These are phyloP conservation scores for Otolemur crassicaudatus DNA, from an alignment of 2,797 vertebrate species.

Conservation along the genomic window DNA sequence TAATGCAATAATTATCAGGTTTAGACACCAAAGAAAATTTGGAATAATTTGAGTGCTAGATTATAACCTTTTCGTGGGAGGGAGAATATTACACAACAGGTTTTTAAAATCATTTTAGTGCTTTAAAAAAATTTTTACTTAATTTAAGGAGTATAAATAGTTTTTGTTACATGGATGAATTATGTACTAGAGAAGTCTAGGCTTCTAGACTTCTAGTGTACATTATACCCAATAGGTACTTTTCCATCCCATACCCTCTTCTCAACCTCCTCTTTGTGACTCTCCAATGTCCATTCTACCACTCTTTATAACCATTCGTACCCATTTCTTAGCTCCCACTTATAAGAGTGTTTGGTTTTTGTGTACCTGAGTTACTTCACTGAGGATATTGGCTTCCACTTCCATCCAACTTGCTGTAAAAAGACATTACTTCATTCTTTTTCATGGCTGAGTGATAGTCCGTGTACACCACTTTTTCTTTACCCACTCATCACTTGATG, in stretches of 20 bases:
- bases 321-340: not conserved
- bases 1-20: not conserved
- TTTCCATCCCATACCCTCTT: not conserved
- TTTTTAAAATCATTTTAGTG: not conserved
- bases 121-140: not conserved
- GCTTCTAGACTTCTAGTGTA: not conserved
- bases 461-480: not conserved
- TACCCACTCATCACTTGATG: not conserved
- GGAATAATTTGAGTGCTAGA: not conserved
- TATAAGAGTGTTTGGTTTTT: not conserved
- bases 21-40: not conserved
- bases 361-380: not conserved
- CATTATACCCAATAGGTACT: not conserved
- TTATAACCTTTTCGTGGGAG: not conserved
- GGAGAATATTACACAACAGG: not conserved
- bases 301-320: not conserved
- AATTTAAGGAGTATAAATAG: not conserved
- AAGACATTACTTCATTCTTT: not conserved
- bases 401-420: not conserved
- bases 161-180: not conserved
- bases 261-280: not conserved
- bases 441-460: not conserved
- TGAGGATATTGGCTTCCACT: not conserved
- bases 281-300: not conserved
- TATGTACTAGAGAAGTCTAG: not conserved